Percentiles rank a stretch among this genome's conserved stretches.
Conservation (phyloP, 2,113 vertebrate species). For the Pseudopipra pipra region DNA sequence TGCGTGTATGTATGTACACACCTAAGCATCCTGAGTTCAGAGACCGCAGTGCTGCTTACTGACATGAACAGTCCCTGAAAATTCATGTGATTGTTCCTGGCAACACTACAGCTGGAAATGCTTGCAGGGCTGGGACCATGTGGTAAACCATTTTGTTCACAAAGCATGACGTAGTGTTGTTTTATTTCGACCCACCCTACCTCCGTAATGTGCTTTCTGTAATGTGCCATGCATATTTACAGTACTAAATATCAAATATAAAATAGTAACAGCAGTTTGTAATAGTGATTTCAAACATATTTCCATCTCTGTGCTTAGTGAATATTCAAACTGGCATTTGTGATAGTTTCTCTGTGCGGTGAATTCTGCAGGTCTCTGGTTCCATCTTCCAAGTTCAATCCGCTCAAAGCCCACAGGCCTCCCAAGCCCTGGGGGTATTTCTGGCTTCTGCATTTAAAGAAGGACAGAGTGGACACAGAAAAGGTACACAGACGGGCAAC, state of each 20-base stretch:
- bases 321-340: neutral
- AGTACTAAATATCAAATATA: neutral
- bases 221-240: neutral
- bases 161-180: neutral
- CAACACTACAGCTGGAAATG: conserved; percentile 7
- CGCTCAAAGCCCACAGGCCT: neutral
- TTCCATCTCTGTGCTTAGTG: neutral
- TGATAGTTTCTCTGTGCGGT: rapidly evolving
- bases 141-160: neutral
- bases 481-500: neutral
- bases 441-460: neutral
- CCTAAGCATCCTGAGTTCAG: neutral
- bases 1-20: rapidly evolving
- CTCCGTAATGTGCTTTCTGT: neutral
- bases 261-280: neutral
- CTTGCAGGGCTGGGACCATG: neutral
- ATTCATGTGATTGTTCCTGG: neutral
- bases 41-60: neutral
- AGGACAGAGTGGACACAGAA: neutral
- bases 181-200: neutral
- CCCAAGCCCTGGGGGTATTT: neutral
- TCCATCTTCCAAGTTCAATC: neutral
- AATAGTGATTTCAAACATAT: rapidly evolving
- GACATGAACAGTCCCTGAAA: neutral
- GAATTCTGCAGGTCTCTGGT: neutral